Conservation (phyloP, 2,797 vertebrate species). For the Champsocephalus esox region DNA sequence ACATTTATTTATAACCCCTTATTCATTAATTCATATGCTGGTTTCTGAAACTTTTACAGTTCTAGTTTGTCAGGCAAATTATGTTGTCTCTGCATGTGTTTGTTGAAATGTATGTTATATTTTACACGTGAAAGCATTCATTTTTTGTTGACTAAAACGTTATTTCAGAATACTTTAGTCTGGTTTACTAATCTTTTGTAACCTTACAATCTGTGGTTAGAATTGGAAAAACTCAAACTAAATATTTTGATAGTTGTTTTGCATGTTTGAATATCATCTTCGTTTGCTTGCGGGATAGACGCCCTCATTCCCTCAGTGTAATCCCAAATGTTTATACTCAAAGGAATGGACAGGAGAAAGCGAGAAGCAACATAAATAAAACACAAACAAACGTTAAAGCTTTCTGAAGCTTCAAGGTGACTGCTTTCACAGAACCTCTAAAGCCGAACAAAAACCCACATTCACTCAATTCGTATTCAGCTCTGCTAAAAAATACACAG, state of each 20-base stretch:
- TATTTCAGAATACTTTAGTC: background rate
- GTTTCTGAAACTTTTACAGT: background rate
- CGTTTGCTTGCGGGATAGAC: background rate
- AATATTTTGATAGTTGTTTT: background rate
- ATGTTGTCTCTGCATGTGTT: background rate
- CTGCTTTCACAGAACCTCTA: slow-evolving; percentile 8
- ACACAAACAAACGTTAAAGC: slow-evolving; percentile 22
- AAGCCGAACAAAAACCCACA: slow-evolving; percentile 29
- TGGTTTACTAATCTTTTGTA: background rate
- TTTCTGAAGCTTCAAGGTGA: slow-evolving; percentile 47
- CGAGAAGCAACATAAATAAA: slow-evolving; percentile 48
- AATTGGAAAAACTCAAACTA: background rate
- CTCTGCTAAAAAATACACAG: slow-evolving; percentile 20
- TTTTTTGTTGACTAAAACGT: no score
- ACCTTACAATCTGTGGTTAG: background rate
- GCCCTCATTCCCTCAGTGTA: background rate
- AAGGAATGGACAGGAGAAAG: slow-evolving; percentile 17
- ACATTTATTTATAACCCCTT: background rate
- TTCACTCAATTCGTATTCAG: slow-evolving; percentile 32
- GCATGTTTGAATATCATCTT: slow-evolving; percentile 12
- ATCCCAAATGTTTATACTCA: slow-evolving; percentile 4
- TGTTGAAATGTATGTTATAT: background rate
- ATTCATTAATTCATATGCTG: background rate
- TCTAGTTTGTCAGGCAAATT: background rate
- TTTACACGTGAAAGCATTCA: background rate